Conservation (phyloP, 1,140 invertebrate species). For the Oedothorax gibbosus region DNA sequence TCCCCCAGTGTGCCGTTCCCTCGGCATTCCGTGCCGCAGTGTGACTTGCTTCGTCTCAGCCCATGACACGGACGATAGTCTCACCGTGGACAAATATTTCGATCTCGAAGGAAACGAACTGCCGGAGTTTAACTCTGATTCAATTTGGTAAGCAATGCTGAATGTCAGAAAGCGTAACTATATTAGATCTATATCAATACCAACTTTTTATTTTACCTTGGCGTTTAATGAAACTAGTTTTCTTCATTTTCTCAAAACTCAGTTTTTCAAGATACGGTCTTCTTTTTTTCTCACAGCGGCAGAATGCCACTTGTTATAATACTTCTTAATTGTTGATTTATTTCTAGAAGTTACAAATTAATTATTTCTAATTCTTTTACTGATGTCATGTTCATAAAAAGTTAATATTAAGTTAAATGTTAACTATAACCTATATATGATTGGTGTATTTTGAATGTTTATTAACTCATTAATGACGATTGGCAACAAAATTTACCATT, state of each 20-base stretch:
- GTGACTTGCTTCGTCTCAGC: slow-evolving; percentile 90
- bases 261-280: not conserved
- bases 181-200: not conserved
- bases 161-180: not conserved
- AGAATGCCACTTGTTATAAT: too few relatives aligned
- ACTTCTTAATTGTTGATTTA: too few relatives aligned
- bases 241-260: not conserved
- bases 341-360: too few relatives aligned
- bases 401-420: too few relatives aligned
- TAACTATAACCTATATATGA: too few relatives aligned
- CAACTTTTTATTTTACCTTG: not conserved
- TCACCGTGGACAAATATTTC: slow-evolving; percentile 92
- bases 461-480: too few relatives aligned
- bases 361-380: too few relatives aligned
- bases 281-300: not conserved
- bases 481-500: too few relatives aligned
- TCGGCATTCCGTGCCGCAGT: slow-evolving; percentile 87
- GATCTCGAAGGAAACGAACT: slow-evolving; percentile 83
- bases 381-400: too few relatives aligned
- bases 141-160: slow-evolving; percentile 77
- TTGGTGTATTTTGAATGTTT: too few relatives aligned
- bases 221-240: not conserved
- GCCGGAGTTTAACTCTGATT: slow-evolving; percentile 84
- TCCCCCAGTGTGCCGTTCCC: slow-evolving; percentile 79
- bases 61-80: slow-evolving; percentile 89